phyloP scores from a whole-genome alignment of 1,140 invertebrate species.

The Ditylenchus dipsaci region DNA sequence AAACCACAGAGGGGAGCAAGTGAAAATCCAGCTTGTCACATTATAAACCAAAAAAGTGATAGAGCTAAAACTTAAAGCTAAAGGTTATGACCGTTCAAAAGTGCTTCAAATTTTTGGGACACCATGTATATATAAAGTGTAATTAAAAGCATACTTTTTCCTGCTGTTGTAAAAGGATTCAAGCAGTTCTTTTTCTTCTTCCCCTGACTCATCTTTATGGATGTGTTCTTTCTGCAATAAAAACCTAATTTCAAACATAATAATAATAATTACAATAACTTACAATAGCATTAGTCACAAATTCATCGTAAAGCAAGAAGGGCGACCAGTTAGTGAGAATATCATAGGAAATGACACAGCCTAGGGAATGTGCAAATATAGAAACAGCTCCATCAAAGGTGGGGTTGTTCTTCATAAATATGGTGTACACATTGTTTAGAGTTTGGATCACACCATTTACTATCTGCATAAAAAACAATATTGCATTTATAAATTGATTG shows the following conservation, averaged over 20 bases:
- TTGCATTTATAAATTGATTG: background rate
- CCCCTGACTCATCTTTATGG: background rate
- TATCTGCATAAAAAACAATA: conserved; percentile 61
- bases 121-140: background rate
- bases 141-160: conserved; percentile 6
- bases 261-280: conserved; percentile 4
- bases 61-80: no score
- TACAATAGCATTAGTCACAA: conserved; percentile 54
- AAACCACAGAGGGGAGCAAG: no score
- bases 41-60: no score
- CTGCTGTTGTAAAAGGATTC: conserved; percentile 38
- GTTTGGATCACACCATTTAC: conserved; percentile 68
- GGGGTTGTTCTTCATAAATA: conserved; percentile 71
- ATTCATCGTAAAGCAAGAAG: conserved; percentile 62
- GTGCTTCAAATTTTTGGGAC: no score
- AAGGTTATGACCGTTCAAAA: no score
- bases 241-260: no score
- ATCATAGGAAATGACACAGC: conserved; percentile 75
- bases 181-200: conserved; percentile 30
- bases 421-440: conserved; percentile 70
- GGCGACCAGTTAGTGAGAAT: conserved; percentile 70
- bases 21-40: no score
- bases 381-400: conserved; percentile 68
- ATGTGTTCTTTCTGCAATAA: conserved; percentile 39
- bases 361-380: conserved; percentile 73